Evolutionary conservation across 2,888 invertebrate genomes (phyloP), one percentile per base, ranked within the genome.

Genomic region (Leptinotarsa peninsularis): DNA sequence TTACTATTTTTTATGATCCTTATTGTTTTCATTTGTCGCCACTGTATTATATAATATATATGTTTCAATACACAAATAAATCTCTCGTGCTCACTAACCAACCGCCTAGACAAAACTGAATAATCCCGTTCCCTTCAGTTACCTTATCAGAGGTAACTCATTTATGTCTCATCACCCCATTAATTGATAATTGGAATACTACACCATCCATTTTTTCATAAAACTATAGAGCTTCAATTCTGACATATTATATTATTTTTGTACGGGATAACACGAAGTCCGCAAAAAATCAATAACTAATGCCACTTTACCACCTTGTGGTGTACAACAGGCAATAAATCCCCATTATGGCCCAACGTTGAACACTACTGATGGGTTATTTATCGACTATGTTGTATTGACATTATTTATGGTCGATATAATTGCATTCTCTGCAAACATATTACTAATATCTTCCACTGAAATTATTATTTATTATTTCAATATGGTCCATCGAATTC

Each of bases 361-460:
- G 75, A 73, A 75, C 72, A 71, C 67, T 58, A 66, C 75, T 72
- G 76, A 76, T 74, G 74, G 76, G 72, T 73, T 76, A 71, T 74
- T 76, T 78, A 78, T 78, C 71, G 76, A 76, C 74, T 76, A 66
- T 67, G 78, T 66, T 78, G 68, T 72, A 72, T 71, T 68, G 70
- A 68, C 50, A 76, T 74, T 76, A 78, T 78, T 78, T 78, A 78
- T 75, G 73, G 71, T 58, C 49, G 63, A 76, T 72, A 73, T 76
- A 78, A 78, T 78, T 78, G 78, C 74, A 74, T 71, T 74, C 67
- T 70, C 66, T 67, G 74, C 67, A 71, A 76, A 78, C 74, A 72
- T 72, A 76, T 72, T 74, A 76, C 73, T 67, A 74, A 74, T 74
- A 72, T 71, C 66, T 73, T 67, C 71, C 71, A 74, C 56, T 67